Conservation (phyloP, 2,113 vertebrate species). For the Ptychochromis oligacanthus region DNA sequence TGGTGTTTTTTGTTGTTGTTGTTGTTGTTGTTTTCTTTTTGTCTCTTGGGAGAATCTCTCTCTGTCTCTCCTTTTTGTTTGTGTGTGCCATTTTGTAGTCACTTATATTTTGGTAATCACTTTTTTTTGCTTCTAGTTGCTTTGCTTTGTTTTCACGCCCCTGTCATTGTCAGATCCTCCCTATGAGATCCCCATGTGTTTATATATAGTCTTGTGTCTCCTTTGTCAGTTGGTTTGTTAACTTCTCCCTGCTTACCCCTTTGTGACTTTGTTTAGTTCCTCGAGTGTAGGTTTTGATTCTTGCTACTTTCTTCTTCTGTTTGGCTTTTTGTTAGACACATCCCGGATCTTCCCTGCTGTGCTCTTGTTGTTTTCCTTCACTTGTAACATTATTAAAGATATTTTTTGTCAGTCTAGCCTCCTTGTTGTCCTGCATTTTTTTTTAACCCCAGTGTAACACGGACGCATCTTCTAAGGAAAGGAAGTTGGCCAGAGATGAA, state of each 20-base stretch:
- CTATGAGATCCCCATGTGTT: neutral
- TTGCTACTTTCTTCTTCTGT: neutral
- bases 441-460: neutral
- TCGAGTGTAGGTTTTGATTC: neutral
- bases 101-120: neutral
- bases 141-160: neutral
- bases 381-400: accelerated
- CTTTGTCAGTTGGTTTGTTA: neutral
- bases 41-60: neutral
- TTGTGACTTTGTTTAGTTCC: neutral
- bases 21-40: no score
- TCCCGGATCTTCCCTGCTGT: neutral
- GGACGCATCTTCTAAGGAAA: neutral
- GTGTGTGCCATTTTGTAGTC: neutral
- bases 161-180: neutral
- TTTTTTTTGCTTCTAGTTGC: neutral
- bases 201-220: neutral
- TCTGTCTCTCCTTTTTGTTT: neutral
- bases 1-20: no score
- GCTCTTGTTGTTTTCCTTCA: neutral
- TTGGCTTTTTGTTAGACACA: neutral
- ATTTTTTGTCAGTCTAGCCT: neutral
- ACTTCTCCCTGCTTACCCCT: neutral
- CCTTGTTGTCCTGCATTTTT: neutral
- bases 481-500: accelerated